Conservation (phyloP, 2,888 invertebrate genomes). For the Salticus scenicus region DNA sequence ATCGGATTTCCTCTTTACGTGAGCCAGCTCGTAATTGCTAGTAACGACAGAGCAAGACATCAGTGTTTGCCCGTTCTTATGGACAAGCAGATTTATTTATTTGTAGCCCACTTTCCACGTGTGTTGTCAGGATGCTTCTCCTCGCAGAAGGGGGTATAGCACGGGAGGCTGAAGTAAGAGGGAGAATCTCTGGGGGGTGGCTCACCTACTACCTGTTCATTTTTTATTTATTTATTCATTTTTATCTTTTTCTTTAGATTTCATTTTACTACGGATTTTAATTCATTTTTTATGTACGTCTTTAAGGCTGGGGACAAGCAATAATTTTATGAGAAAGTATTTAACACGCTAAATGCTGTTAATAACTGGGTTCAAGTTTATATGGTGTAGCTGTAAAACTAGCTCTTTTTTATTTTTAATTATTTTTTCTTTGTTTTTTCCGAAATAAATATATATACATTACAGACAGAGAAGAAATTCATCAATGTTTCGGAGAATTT, state of each 20-base stretch:
- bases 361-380: too few species aligned
- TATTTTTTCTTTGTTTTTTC: too few species aligned
- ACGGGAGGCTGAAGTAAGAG: neutral
- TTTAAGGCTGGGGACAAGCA: neutral
- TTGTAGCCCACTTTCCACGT: conserved; percentile 21
- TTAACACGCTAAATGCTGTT: too few species aligned
- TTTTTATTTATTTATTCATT: too few species aligned
- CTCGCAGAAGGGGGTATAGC: conserved; percentile 22
- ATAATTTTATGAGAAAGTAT: too few species aligned
- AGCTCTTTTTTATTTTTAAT: too few species aligned
- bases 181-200: conserved; percentile 22
- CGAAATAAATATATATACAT: too few species aligned
- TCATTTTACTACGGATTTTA: neutral
- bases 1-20: conserved; percentile 50
- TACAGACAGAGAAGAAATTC: too few species aligned
- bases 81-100: conserved; percentile 45
- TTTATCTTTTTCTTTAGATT: conserved; percentile 10
- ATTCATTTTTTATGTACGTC: neutral
- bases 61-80: conserved; percentile 20
- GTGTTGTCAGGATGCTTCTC: conserved; percentile 18
- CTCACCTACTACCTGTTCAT: conserved; percentile 11
- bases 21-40: conserved; percentile 61
- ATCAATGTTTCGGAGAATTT: too few species aligned
- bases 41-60: conserved; percentile 58
- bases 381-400: too few species aligned